Base-by-base conservation (phyloP, 2,888 invertebrate species). In the Pseudococcus longispinus region DNA sequence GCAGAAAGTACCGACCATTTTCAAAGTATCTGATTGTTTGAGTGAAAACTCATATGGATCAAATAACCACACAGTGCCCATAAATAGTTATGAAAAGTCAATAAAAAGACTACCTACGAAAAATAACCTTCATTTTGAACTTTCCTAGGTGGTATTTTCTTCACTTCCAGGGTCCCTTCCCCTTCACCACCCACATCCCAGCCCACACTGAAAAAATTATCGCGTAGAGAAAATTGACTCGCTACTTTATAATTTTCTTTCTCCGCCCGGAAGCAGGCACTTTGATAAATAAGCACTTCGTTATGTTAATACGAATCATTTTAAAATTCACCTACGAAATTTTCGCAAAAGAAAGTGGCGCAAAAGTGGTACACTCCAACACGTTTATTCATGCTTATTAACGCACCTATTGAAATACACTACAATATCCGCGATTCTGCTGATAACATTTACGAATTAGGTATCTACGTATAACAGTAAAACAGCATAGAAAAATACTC, bases 341-440 rank as follows among this genome's bases (percentile, higher is more conserved):
- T 70, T 26, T 26, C 26, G 29, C 70, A 29, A 70, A 70, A 70
- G 70, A 70, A 70, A 70, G 70, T 70, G 18, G 26, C 70, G 15
- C 29, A 70, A 70, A 70, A 70, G 70, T 70, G 70, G 70, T 70
- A 70, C 70, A 70, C 70, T 70, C 29, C 26, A 29, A 70, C 70
- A 70, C 70, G 70, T 70, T 70, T 70, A 70, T 70, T 70, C 70
- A 70, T 70, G 70, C 70, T 70, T 70, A 70, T 70, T 70, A 70
- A 29, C 70, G 70, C 29, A 70, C 70, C 70, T 70, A 70, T 70
- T 70, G 70, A 70, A 18, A 70, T 18, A 70, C 4, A 37, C 37
- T 29, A 70, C 70, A 70, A 70, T 70, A 70, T 29, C 70, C 29
- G 70, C 70, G 18, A 29, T 29, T 70, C 70, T 70, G 70, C 70